A percentile compares a stretch with the other conserved stretches of the same genome.
phyloP scores from a whole-genome alignment of 2,113 vertebrate species.

The Cynocephalus volans region DNA sequence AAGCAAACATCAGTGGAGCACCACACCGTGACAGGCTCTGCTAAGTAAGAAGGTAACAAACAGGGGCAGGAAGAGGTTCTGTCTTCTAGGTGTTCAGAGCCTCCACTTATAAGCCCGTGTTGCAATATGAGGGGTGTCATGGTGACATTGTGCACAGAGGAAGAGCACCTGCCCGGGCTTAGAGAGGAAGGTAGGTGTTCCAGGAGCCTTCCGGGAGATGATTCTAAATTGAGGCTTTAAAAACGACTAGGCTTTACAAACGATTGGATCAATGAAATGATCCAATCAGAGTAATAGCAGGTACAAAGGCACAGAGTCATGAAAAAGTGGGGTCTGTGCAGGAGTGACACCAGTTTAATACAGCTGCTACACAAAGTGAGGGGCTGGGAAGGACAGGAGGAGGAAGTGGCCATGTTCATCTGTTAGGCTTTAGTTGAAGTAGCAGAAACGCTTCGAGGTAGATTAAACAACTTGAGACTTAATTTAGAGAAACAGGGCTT shows the following conservation, averaged over 20 bases:
- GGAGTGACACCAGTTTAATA: neutral
- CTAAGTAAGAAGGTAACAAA: neutral
- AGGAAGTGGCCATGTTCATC: neutral
- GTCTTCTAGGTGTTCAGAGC: neutral
- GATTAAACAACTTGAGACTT: neutral
- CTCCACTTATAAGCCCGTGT: neutral
- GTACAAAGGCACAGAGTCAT: neutral
- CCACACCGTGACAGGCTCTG: neutral
- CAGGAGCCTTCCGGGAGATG: neutral
- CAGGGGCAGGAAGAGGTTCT: neutral
- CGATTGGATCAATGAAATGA: neutral
- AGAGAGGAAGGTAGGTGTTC: neutral
- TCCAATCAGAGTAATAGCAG: neutral
- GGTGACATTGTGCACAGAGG: neutral
- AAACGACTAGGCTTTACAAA: neutral
- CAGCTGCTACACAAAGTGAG: neutral
- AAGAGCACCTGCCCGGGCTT: neutral
- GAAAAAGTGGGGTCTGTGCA: neutral
- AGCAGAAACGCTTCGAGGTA: neutral
- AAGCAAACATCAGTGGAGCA: neutral
- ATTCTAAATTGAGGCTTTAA: neutral
- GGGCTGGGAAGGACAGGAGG: neutral
- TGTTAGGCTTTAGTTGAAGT: neutral
- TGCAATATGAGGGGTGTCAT: neutral
- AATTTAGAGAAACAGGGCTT: neutral